These are phyloP conservation scores for Sitophilus oryzae DNA, from an alignment of 1,140 invertebrate species.

Conservation along the genomic window DNA sequence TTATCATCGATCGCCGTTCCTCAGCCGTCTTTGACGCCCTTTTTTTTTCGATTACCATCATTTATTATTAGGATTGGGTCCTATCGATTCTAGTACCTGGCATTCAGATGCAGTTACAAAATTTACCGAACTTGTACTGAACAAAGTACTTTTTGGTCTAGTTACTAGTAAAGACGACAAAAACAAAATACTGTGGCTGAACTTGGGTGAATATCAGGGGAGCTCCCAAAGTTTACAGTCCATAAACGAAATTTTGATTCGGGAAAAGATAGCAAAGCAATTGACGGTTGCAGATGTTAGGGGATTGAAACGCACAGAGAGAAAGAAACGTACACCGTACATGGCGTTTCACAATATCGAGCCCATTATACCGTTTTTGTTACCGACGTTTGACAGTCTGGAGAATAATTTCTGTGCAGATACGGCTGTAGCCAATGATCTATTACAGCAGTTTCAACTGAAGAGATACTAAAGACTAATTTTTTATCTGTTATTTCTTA, in stretches of 20 bases:
- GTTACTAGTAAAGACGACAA: neutral
- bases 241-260: slow-evolving; percentile 2
- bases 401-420: neutral
- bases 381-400: neutral
- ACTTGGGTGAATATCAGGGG: slow-evolving; percentile 6
- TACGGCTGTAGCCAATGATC: neutral
- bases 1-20: no score
- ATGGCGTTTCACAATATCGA: neutral
- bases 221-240: neutral
- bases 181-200: slow-evolving; percentile 4
- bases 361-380: neutral
- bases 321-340: no score
- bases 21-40: no score
- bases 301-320: slow-evolving; percentile 1
- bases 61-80: slow-evolving; percentile 15
- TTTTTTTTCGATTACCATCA: neutral
- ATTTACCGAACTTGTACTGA: slow-evolving; percentile 6
- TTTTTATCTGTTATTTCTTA: no score
- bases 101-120: slow-evolving; percentile 2
- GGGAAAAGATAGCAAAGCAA: slow-evolving; percentile 3
- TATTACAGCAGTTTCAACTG: no score
- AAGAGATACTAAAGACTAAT: no score
- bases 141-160: slow-evolving; percentile 10
- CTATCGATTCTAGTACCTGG: slow-evolving; percentile 11
- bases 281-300: slow-evolving; percentile 3